A percentile compares a stretch with the other conserved stretches of the same genome.
Conservation (phyloP, 2,797 vertebrate genomes). For the Microctenopoma steveboyesi region DNA sequence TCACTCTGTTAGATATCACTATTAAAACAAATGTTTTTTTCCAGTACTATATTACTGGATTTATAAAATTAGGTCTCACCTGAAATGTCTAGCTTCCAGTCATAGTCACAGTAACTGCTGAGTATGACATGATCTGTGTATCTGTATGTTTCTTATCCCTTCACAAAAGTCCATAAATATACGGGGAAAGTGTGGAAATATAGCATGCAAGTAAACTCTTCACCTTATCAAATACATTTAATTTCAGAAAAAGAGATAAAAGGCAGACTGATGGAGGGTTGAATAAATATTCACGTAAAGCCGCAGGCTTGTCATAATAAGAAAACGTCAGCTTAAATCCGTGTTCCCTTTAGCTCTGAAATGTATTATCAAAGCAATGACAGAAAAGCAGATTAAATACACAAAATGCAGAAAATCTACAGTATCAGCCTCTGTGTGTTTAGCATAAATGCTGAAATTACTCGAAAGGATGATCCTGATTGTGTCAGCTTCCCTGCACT, state of each 20-base stretch:
- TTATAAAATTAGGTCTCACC: no score
- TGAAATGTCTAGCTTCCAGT: not conserved
- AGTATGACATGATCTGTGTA: not conserved
- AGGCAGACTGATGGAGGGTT: conserved; percentile 23
- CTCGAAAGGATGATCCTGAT: not conserved
- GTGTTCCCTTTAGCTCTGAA: conserved; percentile 21
- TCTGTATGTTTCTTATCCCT: not conserved
- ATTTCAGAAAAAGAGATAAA: conserved; percentile 49
- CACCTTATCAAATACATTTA: conserved; percentile 45
- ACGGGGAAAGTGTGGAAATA: conserved; percentile 7
- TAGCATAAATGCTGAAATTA: not conserved
- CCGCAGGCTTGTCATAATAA: conserved; percentile 29
- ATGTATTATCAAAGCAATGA: conserved; percentile 24
- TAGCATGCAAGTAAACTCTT: conserved; percentile 14
- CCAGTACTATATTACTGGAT: no score
- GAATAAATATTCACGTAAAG: conserved; percentile 33
- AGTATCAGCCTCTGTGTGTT: not conserved
- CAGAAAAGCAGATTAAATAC: conserved; percentile 19
- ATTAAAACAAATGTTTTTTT: no score
- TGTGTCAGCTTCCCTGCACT: not conserved
- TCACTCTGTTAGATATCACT: no score
- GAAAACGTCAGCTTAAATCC: conserved; percentile 28
- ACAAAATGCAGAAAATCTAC: conserved; percentile 4
- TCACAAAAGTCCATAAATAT: conserved; percentile 3
- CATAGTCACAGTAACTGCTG: not conserved